phyloP scores from a whole-genome alignment of 2,888 invertebrate species.

The Hyles lineata region DNA sequence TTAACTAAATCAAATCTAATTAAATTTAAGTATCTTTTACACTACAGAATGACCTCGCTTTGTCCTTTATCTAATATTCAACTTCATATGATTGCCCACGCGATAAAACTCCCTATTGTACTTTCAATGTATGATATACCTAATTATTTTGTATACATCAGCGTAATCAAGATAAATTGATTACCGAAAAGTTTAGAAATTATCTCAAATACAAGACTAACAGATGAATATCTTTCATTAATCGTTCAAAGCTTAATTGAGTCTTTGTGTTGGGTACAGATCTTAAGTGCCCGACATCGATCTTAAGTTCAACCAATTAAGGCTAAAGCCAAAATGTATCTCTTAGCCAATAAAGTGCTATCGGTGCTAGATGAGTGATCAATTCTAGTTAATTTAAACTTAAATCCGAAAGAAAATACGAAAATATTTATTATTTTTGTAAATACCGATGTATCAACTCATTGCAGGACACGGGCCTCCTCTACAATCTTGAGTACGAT shows the following conservation, averaged over 20 bases:
- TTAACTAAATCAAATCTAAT: no score
- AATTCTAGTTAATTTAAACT: background rate
- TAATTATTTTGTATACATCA: no score
- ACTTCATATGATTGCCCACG: no score
- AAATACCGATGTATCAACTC: background rate
- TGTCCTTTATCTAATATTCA: no score
- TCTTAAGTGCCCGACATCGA: background rate
- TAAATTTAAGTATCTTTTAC: no score
- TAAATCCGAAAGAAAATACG: background rate
- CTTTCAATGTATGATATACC: no score
- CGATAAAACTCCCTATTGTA: no score
- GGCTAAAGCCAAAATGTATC: background rate
- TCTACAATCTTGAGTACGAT: background rate
- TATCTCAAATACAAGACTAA: background rate
- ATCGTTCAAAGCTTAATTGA: background rate
- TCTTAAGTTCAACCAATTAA: background rate
- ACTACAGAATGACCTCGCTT: no score
- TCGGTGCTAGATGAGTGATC: background rate
- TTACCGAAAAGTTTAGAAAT: background rate
- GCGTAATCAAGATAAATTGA: no score
- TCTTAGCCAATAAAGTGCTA: background rate
- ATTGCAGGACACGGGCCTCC: background rate
- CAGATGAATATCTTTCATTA: background rate
- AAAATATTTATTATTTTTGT: no score
- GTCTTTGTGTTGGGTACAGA: background rate